A percentile compares a stretch with the other conserved stretches of the same genome.
phyloP scores from a whole-genome alignment of 2,888 invertebrate species.

The Anthoptus insignis region DNA sequence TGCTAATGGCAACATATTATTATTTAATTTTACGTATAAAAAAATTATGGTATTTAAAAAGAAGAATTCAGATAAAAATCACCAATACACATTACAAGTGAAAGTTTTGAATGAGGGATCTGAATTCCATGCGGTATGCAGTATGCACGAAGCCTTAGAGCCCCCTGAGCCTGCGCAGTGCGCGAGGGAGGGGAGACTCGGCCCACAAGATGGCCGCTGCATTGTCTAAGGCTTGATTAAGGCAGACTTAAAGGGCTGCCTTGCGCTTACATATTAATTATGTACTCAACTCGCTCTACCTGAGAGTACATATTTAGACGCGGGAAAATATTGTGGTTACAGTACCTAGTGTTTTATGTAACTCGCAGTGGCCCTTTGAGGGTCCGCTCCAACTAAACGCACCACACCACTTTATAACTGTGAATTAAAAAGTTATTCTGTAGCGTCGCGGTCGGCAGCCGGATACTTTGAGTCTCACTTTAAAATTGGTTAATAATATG shows the following conservation, averaged over 20 bases:
- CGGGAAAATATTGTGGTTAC: constrained; percentile 33
- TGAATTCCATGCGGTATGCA: constrained; percentile 27
- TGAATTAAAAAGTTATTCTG: too few relatives aligned
- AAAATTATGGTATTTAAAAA: too few relatives aligned
- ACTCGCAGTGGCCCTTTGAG: constrained; percentile 23
- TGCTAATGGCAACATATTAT: too few relatives aligned
- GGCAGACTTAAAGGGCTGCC: constrained; percentile 76
- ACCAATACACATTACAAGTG: constrained; percentile 23
- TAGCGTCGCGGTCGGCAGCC: too few relatives aligned
- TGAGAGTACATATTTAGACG: constrained; percentile 51
- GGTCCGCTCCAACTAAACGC: too few relatives aligned
- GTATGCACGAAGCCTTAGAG: constrained; percentile 45
- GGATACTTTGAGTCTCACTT: too few relatives aligned
- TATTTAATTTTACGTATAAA: too few relatives aligned
- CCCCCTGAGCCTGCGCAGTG: constrained; percentile 60
- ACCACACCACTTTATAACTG: too few relatives aligned
- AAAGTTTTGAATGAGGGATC: background rate
- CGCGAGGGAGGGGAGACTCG: constrained; percentile 52
- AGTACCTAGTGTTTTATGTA: constrained; percentile 21
- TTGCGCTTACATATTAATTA: constrained; percentile 82
- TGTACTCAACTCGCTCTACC: constrained; percentile 71
- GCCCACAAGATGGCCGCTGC: constrained; percentile 78
- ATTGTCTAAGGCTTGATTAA: constrained; percentile 84
- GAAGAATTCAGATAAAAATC: too few relatives aligned
- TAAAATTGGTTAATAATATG: too few relatives aligned